Base-by-base conservation (phyloP, 2,888 invertebrate species). In the Cheilosia urbana region DNA sequence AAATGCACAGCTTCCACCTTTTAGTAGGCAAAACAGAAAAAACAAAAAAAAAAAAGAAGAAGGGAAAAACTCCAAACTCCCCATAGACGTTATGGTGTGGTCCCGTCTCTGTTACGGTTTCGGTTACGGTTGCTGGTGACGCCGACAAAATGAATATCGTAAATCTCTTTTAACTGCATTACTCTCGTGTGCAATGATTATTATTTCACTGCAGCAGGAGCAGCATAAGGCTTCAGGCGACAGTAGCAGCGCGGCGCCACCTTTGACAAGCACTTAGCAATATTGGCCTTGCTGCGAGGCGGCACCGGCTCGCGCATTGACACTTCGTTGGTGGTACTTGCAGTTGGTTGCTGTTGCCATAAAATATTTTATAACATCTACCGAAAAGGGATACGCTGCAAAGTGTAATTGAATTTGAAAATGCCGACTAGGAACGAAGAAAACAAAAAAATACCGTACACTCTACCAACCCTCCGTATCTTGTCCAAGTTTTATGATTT, bases 121-220 rank as follows among this genome's bases (percentile, higher is more conserved):
- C 9, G 65, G 47, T 60, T 72, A 65, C 37, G 73, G 42, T 53
- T 68, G 45, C 63, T 49, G 68, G 30, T 66, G 68, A 63, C 76
- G 57, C 79, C 73, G 83, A 68, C 83, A 79, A 84, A 79, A 79
- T 84, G 79, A 84, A 84, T 75, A 84, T 79, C 83, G 83, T 84
- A 84, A 84, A 84, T 84, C 83, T 79, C 79, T 57, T 47, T 83
- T 78, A 79, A 84, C 83, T 79, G 63, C 73, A 79, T 84, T 84
- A 84, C 79, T 72, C 72, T 72, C 66, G 57, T 71, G 17, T 17
- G 77, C 66, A 68, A 69, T 68, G 78, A 83, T 83, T 72, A 83
- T 82, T 77, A 76, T 83, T 83, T 83, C 55, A 69, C 57, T 58
- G 51, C 69, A 69, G 49, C 66, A 47, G 63, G 65, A 47, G 68